A percentile compares a stretch with the other conserved stretches of the same genome.
Conservation (phyloP, 35 echinoderm and acorn worm genomes). For the Lytechinus pictus region DNA sequence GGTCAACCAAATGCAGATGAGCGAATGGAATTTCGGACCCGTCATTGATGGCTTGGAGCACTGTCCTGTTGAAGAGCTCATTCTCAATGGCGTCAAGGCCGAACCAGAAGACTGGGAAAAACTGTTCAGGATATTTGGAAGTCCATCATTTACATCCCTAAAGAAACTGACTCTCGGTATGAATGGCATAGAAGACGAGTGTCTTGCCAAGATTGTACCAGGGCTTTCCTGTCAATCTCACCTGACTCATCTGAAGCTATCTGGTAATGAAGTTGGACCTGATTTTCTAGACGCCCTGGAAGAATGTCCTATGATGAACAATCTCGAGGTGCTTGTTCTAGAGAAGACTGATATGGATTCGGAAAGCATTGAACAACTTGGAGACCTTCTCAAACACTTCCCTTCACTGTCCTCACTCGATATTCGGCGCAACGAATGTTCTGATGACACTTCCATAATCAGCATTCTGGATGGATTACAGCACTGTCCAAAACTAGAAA, state of each 20-base stretch:
- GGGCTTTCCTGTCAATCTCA: background rate
- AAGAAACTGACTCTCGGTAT: conserved; percentile 41
- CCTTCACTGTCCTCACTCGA: conserved; percentile 36
- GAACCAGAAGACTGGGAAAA: conserved; percentile 29
- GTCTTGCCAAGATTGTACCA: conserved; percentile 13
- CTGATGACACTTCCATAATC: background rate
- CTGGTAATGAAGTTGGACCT: conserved; percentile 53
- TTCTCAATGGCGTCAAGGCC: conserved; percentile 51
- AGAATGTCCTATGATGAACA: background rate
- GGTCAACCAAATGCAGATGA: conserved; percentile 11
- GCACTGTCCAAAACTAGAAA: background rate
- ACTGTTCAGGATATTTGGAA: conserved; percentile 37
- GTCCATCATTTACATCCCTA: conserved; percentile 2
- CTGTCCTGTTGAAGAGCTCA: conserved; percentile 37
- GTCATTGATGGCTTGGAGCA: conserved; percentile 39
- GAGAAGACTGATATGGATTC: conserved; percentile 50
- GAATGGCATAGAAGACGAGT: conserved; percentile 6
- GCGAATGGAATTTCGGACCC: conserved; percentile 49
- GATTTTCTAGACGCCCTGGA: conserved; percentile 49
- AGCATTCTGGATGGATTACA: background rate
- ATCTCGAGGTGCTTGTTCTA: conserved; percentile 47
- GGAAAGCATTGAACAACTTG: conserved; percentile 23
- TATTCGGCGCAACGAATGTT: conserved; percentile 33
- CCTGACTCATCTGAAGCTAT: conserved; percentile 54
- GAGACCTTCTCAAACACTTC: background rate